These are phyloP conservation scores for Liodrosophila aerea DNA, from an alignment of 2,888 invertebrate genomes.

Conservation along the genomic window DNA sequence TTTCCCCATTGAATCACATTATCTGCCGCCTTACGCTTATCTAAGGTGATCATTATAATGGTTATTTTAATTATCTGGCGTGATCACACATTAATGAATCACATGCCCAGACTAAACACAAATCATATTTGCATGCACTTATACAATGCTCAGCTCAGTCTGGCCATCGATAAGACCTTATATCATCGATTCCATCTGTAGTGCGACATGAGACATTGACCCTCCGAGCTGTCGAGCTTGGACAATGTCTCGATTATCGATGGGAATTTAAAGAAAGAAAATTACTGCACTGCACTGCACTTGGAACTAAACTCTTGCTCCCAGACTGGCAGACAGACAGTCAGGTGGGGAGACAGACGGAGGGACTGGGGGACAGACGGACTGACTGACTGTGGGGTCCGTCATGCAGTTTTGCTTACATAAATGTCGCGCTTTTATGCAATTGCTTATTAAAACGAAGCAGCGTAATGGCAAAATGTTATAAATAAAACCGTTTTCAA, in stretches of 20 bases:
- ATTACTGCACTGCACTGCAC: conserved; percentile 29
- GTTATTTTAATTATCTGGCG: conserved; percentile 10
- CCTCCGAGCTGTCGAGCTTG: background rate
- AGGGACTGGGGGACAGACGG: background rate
- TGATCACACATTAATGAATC: conserved; percentile 31
- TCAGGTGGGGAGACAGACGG: background rate
- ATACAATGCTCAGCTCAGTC: conserved; percentile 12
- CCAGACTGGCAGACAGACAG: conserved; percentile 15
- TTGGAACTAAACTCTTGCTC: conserved; percentile 39
- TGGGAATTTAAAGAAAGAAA: conserved; percentile 25
- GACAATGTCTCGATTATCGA: conserved; percentile 35
- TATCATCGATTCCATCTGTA: conserved; percentile 35
- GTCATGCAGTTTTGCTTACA: conserved; percentile 58
- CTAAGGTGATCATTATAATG: conserved; percentile 22
- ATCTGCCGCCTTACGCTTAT: conserved; percentile 40
- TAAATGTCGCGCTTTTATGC: conserved; percentile 57
- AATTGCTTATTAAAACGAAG: conserved; percentile 65
- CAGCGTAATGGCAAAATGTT: conserved; percentile 68
- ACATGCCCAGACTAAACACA: conserved; percentile 6
- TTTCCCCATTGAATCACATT: conserved; percentile 20
- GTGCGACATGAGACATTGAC: conserved; percentile 43
- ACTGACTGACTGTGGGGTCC: conserved; percentile 4
- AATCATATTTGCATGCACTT: background rate
- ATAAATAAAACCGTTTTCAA: conserved; percentile 66
- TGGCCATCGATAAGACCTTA: conserved; percentile 24